Conservation (phyloP, 2,113 vertebrate species). For the Carassius auratus region DNA sequence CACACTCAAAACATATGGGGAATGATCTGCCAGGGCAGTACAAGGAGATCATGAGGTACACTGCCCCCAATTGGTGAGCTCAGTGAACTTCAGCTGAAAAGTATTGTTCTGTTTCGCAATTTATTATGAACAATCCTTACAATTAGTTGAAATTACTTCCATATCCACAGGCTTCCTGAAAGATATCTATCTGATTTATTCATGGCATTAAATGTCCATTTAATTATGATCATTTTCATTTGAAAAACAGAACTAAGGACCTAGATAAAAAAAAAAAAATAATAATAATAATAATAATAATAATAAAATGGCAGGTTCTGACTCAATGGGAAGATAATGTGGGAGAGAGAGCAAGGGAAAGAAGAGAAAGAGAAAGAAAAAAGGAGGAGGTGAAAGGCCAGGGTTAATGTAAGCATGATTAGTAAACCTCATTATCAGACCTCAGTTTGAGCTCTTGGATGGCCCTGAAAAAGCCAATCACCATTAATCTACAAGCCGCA, state of each 20-base stretch:
- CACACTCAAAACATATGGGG: not conserved
- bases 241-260: slow-evolving; percentile 52
- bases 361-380: slow-evolving; percentile 23
- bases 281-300: too few species aligned
- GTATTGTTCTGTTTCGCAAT: not conserved
- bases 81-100: not conserved
- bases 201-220: slow-evolving; percentile 50
- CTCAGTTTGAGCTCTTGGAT: slow-evolving; percentile 56
- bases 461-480: slow-evolving; percentile 56
- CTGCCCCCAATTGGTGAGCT: not conserved
- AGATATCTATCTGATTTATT: slow-evolving; percentile 66
- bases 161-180: slow-evolving; percentile 56
- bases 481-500: slow-evolving; percentile 60
- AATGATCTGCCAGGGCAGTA: not conserved
- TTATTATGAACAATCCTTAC: not conserved
- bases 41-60: not conserved
- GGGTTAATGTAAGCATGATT: slow-evolving; percentile 70
- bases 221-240: slow-evolving; percentile 64
- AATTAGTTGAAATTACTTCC: not conserved
- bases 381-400: slow-evolving; percentile 48
- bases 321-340: slow-evolving; percentile 19
- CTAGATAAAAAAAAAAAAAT: slow-evolving; percentile 45
- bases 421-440: slow-evolving; percentile 72
- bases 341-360: slow-evolving; percentile 31
- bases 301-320: slow-evolving; percentile 7